phyloP scores from a whole-genome alignment of 2,888 invertebrate genomes.

The Shargacucullia verbasci region DNA sequence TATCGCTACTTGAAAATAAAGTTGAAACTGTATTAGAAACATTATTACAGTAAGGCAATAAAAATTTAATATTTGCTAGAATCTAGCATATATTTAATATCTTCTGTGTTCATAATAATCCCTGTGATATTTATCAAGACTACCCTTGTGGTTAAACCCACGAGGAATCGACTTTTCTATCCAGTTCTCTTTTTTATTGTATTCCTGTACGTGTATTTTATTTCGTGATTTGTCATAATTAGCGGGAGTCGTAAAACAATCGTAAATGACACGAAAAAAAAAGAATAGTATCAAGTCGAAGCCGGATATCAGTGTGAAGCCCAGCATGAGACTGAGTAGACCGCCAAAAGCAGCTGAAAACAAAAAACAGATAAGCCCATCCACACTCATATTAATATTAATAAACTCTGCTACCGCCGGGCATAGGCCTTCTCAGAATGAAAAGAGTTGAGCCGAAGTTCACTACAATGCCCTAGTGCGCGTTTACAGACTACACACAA shows the following conservation, averaged over 20 bases:
- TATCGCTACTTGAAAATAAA: too few relatives aligned
- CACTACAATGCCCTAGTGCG: too few relatives aligned
- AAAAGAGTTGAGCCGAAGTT: too few relatives aligned
- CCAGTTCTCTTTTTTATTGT: constrained; percentile 33
- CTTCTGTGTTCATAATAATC: constrained; percentile 10
- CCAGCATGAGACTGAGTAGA: constrained; percentile 91
- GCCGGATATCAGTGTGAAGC: constrained; percentile 91
- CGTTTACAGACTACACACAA: too few relatives aligned
- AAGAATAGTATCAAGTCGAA: constrained; percentile 91
- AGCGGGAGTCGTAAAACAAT: constrained; percentile 48
- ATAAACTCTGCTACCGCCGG: too few relatives aligned
- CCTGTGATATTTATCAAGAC: constrained; percentile 7
- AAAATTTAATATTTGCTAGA: too few relatives aligned
- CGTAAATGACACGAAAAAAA: constrained; percentile 85
- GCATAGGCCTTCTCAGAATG: too few relatives aligned
- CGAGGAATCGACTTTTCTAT: constrained; percentile 18
- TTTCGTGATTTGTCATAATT: constrained; percentile 2
- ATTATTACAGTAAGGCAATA: too few relatives aligned
- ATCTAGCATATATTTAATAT: constrained; percentile 27
- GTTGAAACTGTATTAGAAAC: too few relatives aligned
- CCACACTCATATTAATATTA: too few relatives aligned
- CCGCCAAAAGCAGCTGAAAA: constrained; percentile 92
- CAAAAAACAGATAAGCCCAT: not conserved
- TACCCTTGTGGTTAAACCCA: constrained; percentile 1
- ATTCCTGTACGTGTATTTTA: constrained; percentile 41